Base-by-base conservation (phyloP, 2,113 vertebrate species). In the Notarius lentiginosus region DNA sequence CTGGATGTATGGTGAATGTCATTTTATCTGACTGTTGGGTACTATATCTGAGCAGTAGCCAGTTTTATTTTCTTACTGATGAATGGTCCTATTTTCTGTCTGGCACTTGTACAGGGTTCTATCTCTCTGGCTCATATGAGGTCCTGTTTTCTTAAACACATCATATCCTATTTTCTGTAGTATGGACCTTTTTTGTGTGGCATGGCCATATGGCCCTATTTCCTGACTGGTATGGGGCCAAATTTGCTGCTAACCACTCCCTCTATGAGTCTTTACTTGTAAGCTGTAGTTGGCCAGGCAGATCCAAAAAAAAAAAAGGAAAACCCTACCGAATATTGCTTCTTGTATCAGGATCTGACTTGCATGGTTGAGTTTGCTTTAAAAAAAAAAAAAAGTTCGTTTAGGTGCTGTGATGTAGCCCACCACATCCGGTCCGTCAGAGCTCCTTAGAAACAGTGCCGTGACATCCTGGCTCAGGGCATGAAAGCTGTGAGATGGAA, bases 21-120 rank as follows among this genome's bases (percentile, higher is more conserved):
- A 66, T 86, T 88, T 88, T 88, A 88, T 88, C 84, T 81, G 76
- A 77, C 89, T 88, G 80, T 84, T 90, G 87, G 87, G 80, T 88
- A 56, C 82, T 88, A 76, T 86, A 86, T 73, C 89, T 49, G 51
- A 90, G 84, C 86, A 66, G 75, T 73, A 80, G 70, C 79, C 60
- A 84, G 79, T 88, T 88, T 86, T 89, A 89, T 90, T 88, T 76
- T 83, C 75, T 24, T 53, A 79, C 87, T 90, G 87, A 86, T 88
- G 84, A 86, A 88, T 90, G 80, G 56, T 84, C 75, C 84, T 77
- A 84, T 88, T 84, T 90, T 90, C 76, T 90, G 55, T 84, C 65
- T 90, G 86, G 86, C 84, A 86, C 51, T 75, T 75, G 24, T 10
- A 86, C 83, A 83, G 22, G 56, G 84, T 51, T 55, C 76, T 84